phyloP scores from a whole-genome alignment of 2,113 vertebrate species.

The pig (Sus scrofa) region DNA sequence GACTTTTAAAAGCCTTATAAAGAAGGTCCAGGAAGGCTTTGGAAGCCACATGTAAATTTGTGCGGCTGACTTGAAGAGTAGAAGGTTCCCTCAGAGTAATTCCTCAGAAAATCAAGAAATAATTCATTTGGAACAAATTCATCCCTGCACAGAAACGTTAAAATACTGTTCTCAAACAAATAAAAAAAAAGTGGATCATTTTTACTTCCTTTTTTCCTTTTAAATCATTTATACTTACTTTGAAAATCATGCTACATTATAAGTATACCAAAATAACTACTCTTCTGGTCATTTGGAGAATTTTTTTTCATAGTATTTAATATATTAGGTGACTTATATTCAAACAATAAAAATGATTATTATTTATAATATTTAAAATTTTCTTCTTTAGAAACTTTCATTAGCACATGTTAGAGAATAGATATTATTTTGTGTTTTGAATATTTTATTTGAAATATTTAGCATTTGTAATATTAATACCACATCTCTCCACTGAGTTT shows the following conservation, averaged over 20 bases:
- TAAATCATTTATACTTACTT: background rate
- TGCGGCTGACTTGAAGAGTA: background rate
- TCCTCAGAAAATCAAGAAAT: background rate
- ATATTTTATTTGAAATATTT: constrained; percentile 47
- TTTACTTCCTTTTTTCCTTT: constrained; percentile 40
- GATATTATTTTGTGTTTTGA: constrained; percentile 46
- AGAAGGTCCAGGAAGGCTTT: background rate
- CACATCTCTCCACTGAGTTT: constrained; percentile 47
- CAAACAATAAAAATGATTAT: background rate
- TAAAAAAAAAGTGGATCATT: background rate
- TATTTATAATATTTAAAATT: background rate
- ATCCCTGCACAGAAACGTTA: background rate
- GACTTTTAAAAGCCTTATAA: background rate
- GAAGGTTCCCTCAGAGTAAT: background rate
- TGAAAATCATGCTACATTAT: background rate
- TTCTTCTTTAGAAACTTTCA: background rate
- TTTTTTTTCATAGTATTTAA: background rate
- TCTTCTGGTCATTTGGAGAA: background rate
- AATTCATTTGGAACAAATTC: background rate
- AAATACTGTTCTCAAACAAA: background rate
- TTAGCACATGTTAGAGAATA: background rate
- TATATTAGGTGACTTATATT: background rate
- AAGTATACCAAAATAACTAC: constrained; percentile 20
- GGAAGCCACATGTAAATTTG: background rate
- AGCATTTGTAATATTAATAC: constrained; percentile 37